Evolutionary conservation across 2,888 invertebrate genomes (phyloP).

Genomic region (Anagyrus pseudococci): DNA sequence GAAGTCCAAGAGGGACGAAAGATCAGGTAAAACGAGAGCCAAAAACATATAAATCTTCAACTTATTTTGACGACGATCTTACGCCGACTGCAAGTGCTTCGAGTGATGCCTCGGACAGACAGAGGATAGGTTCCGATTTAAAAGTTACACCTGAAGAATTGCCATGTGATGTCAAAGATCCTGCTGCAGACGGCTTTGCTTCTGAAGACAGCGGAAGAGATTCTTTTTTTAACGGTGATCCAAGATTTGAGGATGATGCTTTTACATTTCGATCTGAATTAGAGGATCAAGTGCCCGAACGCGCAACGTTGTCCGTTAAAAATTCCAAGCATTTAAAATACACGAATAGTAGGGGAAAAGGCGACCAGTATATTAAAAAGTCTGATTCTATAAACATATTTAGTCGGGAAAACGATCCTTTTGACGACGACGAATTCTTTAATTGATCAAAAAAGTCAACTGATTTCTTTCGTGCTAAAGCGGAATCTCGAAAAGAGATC

Average conservation of each 20-base stretch:
- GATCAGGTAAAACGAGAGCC: constrained; percentile 47
- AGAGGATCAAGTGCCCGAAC: constrained; percentile 55
- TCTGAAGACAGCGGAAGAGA: constrained; percentile 49
- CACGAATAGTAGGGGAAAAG: constrained; percentile 57
- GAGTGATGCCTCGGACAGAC: constrained; percentile 53
- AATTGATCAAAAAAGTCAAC: constrained; percentile 53
- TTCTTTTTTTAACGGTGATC: constrained; percentile 56
- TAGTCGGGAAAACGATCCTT: constrained; percentile 84
- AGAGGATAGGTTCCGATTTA: constrained; percentile 48
- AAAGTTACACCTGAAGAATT: constrained; percentile 56
- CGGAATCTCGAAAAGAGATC: constrained; percentile 32
- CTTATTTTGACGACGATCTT: constrained; percentile 68
- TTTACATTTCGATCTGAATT: constrained; percentile 57
- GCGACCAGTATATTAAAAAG: constrained; percentile 77
- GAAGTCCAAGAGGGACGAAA: constrained; percentile 43
- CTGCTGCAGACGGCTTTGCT: constrained; percentile 45
- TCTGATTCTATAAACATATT: constrained; percentile 92
- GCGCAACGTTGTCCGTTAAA: constrained; percentile 47
- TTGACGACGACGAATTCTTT: constrained; percentile 89
- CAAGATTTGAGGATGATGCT: constrained; percentile 54
- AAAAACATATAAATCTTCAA: constrained; percentile 46
- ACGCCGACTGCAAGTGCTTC: constrained; percentile 61
- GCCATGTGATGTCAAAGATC: constrained; percentile 45
- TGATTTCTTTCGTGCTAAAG: constrained; percentile 31
- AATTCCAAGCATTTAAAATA: constrained; percentile 60